Percentiles rank a stretch among this genome's conserved stretches.
These are phyloP conservation scores for Creontiades dilutus DNA, from an alignment of 2,888 invertebrate genomes.

Conservation along the genomic window DNA sequence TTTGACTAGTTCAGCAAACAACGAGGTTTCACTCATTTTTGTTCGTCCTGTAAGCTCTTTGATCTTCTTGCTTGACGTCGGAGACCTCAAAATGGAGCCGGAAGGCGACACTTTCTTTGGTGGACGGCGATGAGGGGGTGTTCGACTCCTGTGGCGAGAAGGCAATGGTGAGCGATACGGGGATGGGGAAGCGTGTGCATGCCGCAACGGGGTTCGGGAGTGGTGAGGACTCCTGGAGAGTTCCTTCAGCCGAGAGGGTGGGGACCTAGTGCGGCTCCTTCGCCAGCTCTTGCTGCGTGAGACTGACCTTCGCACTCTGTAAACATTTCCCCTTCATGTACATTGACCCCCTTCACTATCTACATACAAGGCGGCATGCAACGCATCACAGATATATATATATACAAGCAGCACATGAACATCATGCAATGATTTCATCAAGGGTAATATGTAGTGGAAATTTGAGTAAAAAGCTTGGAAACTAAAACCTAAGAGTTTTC, in stretches of 20 bases:
- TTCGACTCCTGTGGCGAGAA: constrained; percentile 66
- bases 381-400: background rate
- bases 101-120: constrained; percentile 53
- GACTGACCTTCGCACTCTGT: constrained; percentile 54
- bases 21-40: constrained; percentile 92
- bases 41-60: constrained; percentile 79
- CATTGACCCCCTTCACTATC: constrained; percentile 20
- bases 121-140: constrained; percentile 36
- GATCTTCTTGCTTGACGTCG: constrained; percentile 72
- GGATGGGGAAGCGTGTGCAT: constrained; percentile 55
- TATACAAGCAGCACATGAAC: background rate
- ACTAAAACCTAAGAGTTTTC: no score
- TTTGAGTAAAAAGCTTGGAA: no score
- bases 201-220: constrained; percentile 50
- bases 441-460: no score
- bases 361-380: constrained; percentile 32
- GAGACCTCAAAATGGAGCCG: constrained; percentile 70
- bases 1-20: constrained; percentile 93
- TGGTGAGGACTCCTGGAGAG: constrained; percentile 50
- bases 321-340: constrained; percentile 44
- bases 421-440: background rate
- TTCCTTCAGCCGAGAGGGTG: constrained; percentile 6
- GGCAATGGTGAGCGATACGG: constrained; percentile 65
- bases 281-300: constrained; percentile 73
- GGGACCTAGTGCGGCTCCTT: constrained; percentile 73